Evolutionary conservation across 1,140 invertebrate species (phyloP), one percentile per base, ranked within the genome.

Genomic region (Eriosoma lanigerum): DNA sequence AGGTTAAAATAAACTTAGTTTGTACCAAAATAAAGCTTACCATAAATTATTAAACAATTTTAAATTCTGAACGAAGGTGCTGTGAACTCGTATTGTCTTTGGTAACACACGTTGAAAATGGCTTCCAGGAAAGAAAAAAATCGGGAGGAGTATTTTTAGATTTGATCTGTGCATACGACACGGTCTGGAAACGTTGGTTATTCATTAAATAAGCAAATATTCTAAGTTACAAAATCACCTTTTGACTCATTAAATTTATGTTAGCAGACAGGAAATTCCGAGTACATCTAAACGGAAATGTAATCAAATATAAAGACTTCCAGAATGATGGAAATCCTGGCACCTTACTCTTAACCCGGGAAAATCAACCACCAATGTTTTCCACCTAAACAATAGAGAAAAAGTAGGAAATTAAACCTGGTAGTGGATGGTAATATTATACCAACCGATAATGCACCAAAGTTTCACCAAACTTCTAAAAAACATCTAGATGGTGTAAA

Each of bases 21-120:
- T n/a, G n/a, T n/a, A n/a, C n/a, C n/a, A n/a, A n/a, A n/a, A n/a
- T n/a, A n/a, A n/a, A n/a, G n/a, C n/a, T n/a, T n/a, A n/a, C n/a
- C n/a, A n/a, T n/a, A n/a, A n/a, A n/a, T n/a, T n/a, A n/a, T n/a
- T n/a, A n/a, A n/a, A n/a, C n/a, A n/a, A n/a, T n/a, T n/a, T 81
- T 81, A n/a, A 81, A 48, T 29, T 29, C 17, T 17, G 21, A 50
- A 10, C 10, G 62, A 81, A 81, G 62, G 44, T 81, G 81, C 58
- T 46, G 50, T 4, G 56, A 81, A 29, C 72, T 78, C 26, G 73
- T 82, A 46, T 50, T 82, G 24, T n/a, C 56, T 52, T n/a, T 82
- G 15, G 66, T 56, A 8, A 78, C 44, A 26, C 50, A 66, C 26
- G 58, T 81, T 13, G 72, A 75, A 60, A 44, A 73, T 54, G 58